phyloP scores from a whole-genome alignment of 1,140 invertebrate genomes.

The Drosophila albomicans region DNA sequence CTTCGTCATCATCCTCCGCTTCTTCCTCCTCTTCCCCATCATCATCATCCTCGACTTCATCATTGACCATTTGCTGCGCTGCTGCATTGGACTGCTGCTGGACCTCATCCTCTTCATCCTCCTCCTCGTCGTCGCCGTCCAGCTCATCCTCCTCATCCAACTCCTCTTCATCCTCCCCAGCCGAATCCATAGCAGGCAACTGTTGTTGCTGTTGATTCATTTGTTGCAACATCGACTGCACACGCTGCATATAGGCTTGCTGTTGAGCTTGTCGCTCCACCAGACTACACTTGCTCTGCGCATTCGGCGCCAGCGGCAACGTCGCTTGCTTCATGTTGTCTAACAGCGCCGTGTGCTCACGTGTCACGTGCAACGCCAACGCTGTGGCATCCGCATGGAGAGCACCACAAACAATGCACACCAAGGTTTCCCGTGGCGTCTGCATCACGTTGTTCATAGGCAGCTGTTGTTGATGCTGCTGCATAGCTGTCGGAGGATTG shows the following conservation, averaged over 20 bases:
- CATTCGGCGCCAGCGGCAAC: not conserved
- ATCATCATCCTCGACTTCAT: constrained; percentile 22
- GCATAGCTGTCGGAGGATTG: not conserved
- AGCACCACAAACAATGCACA: constrained; percentile 78
- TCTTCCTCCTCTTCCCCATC: constrained; percentile 12
- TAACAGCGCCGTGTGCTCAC: constrained; percentile 70
- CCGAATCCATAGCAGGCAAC: constrained; percentile 59
- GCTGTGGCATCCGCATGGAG: constrained; percentile 75
- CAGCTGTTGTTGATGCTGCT: not conserved
- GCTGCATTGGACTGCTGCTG: constrained; percentile 5
- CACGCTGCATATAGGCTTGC: constrained; percentile 67
- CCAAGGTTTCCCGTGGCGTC: constrained; percentile 61
- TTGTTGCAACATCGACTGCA: constrained; percentile 69
- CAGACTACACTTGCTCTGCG: constrained; percentile 50
- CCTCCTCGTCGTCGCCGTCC: constrained; percentile 32
- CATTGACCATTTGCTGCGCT: constrained; percentile 13
- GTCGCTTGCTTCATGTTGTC: constrained; percentile 66
- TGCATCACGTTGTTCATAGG: constrained; percentile 8
- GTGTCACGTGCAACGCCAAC: constrained; percentile 73
- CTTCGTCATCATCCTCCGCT: constrained; percentile 43
- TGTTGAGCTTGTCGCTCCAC: constrained; percentile 60
- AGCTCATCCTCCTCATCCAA: constrained; percentile 52
- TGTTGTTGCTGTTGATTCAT: constrained; percentile 74
- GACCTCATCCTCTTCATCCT: constrained; percentile 5
- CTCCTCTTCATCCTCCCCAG: constrained; percentile 66